A percentile compares a stretch with the other conserved stretches of the same genome.
These are phyloP conservation scores for Drosophila ironensis DNA, from an alignment of 1,140 invertebrate genomes.

Conservation along the genomic window DNA sequence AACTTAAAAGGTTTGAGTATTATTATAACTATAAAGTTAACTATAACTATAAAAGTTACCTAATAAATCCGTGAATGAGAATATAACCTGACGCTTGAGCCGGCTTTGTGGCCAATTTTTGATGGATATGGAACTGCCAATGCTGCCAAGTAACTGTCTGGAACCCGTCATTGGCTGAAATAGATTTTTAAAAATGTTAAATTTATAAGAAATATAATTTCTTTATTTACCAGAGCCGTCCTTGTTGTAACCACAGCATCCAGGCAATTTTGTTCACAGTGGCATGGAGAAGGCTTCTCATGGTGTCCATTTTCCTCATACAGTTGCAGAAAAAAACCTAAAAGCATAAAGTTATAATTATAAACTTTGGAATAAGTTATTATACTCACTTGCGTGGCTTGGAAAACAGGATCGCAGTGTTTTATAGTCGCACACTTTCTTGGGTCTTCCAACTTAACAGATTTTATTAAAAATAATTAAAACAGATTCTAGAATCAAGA, in stretches of 20 bases:
- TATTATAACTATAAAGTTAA: background rate
- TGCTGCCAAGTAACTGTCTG: constrained; percentile 50
- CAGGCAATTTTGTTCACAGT: constrained; percentile 60
- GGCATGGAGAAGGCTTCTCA: constrained; percentile 22
- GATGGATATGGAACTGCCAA: constrained; percentile 54
- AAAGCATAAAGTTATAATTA: background rate
- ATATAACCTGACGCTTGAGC: constrained; percentile 70
- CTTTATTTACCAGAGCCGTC: constrained; percentile 28
- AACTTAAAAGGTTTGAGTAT: constrained; percentile 76
- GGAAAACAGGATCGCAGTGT: constrained; percentile 58
- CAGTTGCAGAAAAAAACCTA: constrained; percentile 51
- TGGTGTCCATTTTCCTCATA: constrained; percentile 30
- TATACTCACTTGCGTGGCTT: constrained; percentile 39
- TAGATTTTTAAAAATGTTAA: background rate
- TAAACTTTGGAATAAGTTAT: background rate
- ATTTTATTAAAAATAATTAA: background rate
- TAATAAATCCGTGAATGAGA: constrained; percentile 76
- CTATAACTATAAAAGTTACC: constrained; percentile 26
- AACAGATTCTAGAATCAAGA: background rate
- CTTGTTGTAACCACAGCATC: constrained; percentile 56
- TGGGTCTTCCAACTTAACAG: constrained; percentile 48
- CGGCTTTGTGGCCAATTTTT: constrained; percentile 61
- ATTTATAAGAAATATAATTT: constrained; percentile 9
- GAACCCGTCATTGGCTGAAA: constrained; percentile 55
- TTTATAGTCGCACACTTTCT: constrained; percentile 66